Evolutionary conservation across 2,888 invertebrate species (phyloP), one percentile per base, ranked within the genome.

Genomic region (Zygogramma bicolorata): DNA sequence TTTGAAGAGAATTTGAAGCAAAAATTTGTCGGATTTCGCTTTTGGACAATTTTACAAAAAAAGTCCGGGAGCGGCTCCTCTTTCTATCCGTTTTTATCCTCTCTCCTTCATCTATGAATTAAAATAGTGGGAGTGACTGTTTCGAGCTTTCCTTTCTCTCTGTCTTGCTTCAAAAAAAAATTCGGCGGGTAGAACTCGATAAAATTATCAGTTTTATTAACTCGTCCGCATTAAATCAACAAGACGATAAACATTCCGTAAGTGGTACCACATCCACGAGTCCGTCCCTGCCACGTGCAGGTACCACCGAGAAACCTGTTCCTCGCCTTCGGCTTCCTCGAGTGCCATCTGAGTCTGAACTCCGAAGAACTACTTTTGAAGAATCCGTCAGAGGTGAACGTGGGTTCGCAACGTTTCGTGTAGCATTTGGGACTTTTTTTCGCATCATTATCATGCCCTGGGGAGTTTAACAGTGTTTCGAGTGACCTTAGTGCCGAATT

Each of bases 241-340:
- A 29, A 29, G 18, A 25, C 40, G n/a, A 29, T 38, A 25, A 3
- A 46, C 3, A 53, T 15, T n/a, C 25, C 10, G 25, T n/a, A n/a
- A 25, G 10, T 8, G 10, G 2, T 8, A 20, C 20, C 3, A 25
- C 25, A 53, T 53, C 15, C 10, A 25, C 53, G 53, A 53, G 53
- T 53, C 22, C 53, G 22, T 27, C 53, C 73, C 75, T 76, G 63
- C 29, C 15, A 7, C 70, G 78, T 76, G 77, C 79, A 80, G 80
- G 80, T 80, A 80, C 70, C 49, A 75, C 62, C 70, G 73, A 71
- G 74, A 78, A 77, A 77, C 75, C 80, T 77, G 79, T 77, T 80
- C 78, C 75, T 78, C 74, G 76, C 77, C 79, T 74, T 79, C 75
- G 74, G 72, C 75, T 76, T 74, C 72, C 74, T 72, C 63, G 68